Base-by-base conservation (phyloP, 1,140 invertebrate genomes). In the Spodoptera frugiperda region DNA sequence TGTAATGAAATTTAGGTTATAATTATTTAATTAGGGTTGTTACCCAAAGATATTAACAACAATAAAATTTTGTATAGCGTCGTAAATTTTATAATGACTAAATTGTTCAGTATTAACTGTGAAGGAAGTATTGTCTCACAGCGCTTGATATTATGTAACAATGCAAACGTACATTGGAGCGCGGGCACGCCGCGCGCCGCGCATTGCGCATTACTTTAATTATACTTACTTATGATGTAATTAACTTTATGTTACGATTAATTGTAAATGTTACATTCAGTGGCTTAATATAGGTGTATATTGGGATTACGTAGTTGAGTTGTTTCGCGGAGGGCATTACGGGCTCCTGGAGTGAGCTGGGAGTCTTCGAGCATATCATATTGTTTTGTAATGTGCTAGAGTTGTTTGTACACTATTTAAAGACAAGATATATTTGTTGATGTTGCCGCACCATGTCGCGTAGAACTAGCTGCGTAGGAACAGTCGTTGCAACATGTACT, bases 221-320 rank as follows among this genome's bases (percentile, higher is more conserved):
- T 77, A 76, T 57, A 70, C 53, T 77, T 76, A 78, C 48, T 78
- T 75, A 81, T 48, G 39, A 75, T 86, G 81, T 84, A 84, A 84
- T 82, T 80, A 85, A 80, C 82, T 84, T 84, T 85, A 81, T 81
- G 83, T 84, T 84, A 81, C 84, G 82, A 81, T 84, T 80, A 84
- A 84, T 87, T 89, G 84, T 89, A 86, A 87, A 88, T 84, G 84
- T 84, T 84, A 84, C 72, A 82, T 87, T 87, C 78, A 86, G 78
- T 84, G 87, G 86, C 87, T 89, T 89, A 88, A 87, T 67, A 82
- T 84, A 87, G 84, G 78, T 87, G 85, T 89, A 85, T 78, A 87
- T 85, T 84, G 80, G 67, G 55, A 82, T 80, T 78, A 78, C 83
- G 55, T 68, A 84, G 82, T 79, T 84, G 67, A 81, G 46, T 80